Evolutionary conservation across 2,113 vertebrate species (phyloP).

Genomic region (Taxidea taxus): DNA sequence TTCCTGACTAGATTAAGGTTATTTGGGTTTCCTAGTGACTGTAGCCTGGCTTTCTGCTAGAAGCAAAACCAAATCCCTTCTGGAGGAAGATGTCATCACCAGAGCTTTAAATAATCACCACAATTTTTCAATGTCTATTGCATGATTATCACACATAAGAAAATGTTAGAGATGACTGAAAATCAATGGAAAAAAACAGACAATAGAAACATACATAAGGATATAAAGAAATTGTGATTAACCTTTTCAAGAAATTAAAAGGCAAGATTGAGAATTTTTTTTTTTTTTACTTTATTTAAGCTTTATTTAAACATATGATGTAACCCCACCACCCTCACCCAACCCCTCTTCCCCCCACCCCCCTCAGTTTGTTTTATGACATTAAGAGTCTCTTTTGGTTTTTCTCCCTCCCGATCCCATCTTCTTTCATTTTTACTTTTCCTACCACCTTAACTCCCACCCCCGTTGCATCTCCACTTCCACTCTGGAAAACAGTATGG

Average conservation of each 20-base stretch:
- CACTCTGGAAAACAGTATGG: too few species aligned
- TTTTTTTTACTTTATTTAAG: too few species aligned
- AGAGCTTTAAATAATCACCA: not conserved
- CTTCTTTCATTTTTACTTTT: too few species aligned
- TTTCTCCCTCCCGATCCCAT: too few species aligned
- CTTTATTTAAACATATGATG: too few species aligned
- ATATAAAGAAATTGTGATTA: not conserved
- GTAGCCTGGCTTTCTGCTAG: not conserved
- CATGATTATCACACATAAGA: not conserved
- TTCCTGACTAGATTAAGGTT: not conserved
- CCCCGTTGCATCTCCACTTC: too few species aligned
- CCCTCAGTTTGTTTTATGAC: too few species aligned
- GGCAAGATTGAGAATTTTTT: not conserved
- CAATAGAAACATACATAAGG: not conserved
- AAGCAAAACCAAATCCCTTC: not conserved
- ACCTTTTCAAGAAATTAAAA: not conserved
- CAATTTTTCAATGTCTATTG: not conserved
- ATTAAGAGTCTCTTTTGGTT: too few species aligned
- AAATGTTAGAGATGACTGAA: not conserved
- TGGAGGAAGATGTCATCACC: not conserved
- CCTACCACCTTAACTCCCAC: too few species aligned
- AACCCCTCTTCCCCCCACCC: too few species aligned
- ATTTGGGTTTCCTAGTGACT: not conserved
- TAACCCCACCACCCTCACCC: too few species aligned
- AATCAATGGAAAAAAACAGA: not conserved